Evolutionary conservation across 2,888 invertebrate genomes (phyloP), one percentile per base, ranked within the genome.

Genomic region (Julus scanicus): DNA sequence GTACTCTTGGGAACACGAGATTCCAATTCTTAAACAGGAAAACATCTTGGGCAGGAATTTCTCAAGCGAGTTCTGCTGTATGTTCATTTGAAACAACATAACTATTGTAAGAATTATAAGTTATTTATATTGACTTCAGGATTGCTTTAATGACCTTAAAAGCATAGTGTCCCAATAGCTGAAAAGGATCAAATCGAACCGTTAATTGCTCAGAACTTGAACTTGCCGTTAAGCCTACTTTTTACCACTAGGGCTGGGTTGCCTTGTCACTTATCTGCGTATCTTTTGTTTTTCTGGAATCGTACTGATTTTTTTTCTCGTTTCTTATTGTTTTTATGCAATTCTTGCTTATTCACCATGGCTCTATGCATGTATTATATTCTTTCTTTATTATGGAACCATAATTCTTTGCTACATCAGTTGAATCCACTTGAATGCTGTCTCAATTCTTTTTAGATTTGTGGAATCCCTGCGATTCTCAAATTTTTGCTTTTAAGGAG

Each of bases 201-300:
- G 63, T n/a, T 1, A 20, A 20, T 63, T 63, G 20, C 20, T 63
- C 63, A 17, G 63, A 63, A 63, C 20, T 63, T 63, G 15, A 63
- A 15, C 20, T 63, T 63, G 63, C 20, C 63, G 2, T 63, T 20
- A 63, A 63, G n/a, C 63, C 63, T 13, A 63, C 15, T 63, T 63
- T 13, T 63, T 63, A 63, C 63, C 63, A 63, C 63, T 63, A 63
- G 63, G 63, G 63, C 63, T 63, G 63, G 20, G 63, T 63, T 20
- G 20, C 63, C 63, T 63, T 29, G 29, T 29, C 29, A 29, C 29
- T n/a, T 20, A 8, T 9, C 63, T 63, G 6, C 17, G 63, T 20
- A 63, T 63, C 63, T 63, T 29, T 63, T 20, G 20, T 20, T 63
- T 63, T n/a, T 20, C 63, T 8, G 8, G 63, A 20, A 63, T 20